Percentiles rank a stretch among this genome's conserved stretches.
These are phyloP conservation scores for Linepithema humile DNA, from an alignment of 1,140 invertebrate species.

Conservation along the genomic window DNA sequence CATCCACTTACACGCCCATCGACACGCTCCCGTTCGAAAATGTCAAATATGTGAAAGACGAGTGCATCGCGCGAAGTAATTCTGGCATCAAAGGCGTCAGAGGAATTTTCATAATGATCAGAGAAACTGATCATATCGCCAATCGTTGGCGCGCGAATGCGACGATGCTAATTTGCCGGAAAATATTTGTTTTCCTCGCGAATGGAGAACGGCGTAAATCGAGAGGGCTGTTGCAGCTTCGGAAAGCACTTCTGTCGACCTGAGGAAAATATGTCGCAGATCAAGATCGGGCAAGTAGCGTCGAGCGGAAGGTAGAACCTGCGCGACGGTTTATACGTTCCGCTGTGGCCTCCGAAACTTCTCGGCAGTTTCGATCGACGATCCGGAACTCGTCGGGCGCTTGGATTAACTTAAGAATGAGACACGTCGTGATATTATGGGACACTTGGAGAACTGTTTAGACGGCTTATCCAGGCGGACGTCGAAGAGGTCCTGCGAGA, in stretches of 20 bases:
- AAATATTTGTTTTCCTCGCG: too few relatives aligned
- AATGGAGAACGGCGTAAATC: neutral
- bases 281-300: neutral
- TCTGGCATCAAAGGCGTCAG: neutral
- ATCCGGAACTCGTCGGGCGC: neutral
- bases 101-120: constrained; percentile 3
- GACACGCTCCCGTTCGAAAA: too few relatives aligned
- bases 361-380: neutral
- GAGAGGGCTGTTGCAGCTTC: neutral
- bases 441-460: constrained; percentile 43
- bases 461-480: constrained; percentile 37
- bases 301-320: neutral
- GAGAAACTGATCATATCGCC: neutral
- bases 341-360: neutral
- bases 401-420: constrained; percentile 36
- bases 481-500: constrained; percentile 74
- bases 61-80: neutral
- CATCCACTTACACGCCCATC: too few relatives aligned
- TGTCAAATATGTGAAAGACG: too few relatives aligned
- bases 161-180: neutral
- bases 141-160: neutral
- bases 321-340: neutral
- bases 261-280: too few relatives aligned
- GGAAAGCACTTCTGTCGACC: neutral
- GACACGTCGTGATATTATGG: constrained; percentile 43